Conservation (phyloP, 2,113 vertebrate genomes). For the Otis tarda region DNA sequence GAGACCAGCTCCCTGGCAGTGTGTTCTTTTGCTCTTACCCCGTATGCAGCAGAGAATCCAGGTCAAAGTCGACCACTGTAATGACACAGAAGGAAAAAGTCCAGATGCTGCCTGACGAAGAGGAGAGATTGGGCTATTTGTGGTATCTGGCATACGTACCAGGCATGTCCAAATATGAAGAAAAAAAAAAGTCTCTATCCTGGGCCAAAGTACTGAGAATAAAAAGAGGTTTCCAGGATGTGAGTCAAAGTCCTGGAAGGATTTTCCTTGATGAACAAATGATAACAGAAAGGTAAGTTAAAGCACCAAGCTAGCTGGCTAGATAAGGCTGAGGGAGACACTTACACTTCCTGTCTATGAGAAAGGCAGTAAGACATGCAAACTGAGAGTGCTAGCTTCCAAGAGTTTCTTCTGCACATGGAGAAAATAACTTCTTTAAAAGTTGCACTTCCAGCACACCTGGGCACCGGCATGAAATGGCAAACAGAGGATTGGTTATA, state of each 20-base stretch:
- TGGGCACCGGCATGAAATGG: neutral
- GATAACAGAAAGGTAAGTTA: neutral
- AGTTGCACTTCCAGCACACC: neutral
- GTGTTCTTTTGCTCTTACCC: neutral
- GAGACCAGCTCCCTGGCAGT: neutral
- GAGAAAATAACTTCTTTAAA: neutral
- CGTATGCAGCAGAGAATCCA: neutral
- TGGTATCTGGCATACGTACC: neutral
- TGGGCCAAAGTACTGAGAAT: neutral
- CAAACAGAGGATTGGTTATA: neutral
- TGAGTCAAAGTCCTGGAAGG: neutral
- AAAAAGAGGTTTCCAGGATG: neutral
- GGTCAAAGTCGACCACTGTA: neutral
- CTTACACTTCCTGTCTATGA: neutral
- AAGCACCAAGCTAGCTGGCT: neutral
- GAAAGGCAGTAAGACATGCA: neutral
- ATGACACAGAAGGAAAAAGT: neutral
- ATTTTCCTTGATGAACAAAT: neutral
- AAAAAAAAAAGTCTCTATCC: neutral
- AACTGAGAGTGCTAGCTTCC: neutral
- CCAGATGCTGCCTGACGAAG: neutral
- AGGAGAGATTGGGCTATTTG: neutral
- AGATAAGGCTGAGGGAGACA: neutral
- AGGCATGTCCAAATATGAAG: slow-evolving; percentile 1
- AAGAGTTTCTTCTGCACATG: neutral